phyloP scores from a whole-genome alignment of 2,888 invertebrate genomes.

The Omphaloscelis lunosa region DNA sequence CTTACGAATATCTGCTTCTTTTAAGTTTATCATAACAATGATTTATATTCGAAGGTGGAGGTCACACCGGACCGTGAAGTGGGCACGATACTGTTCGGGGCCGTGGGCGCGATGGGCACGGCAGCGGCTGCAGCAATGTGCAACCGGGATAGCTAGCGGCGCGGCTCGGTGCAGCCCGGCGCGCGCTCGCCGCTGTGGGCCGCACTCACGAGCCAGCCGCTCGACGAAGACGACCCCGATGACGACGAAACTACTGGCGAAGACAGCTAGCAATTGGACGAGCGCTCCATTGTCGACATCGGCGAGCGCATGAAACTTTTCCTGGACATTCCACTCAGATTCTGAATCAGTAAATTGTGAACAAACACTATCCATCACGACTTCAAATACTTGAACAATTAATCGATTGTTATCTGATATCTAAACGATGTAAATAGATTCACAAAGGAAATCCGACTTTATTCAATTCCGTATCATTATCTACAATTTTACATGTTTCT shows the following conservation, averaged over 20 bases:
- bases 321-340: slow-evolving; percentile 91
- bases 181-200: slow-evolving; percentile 94
- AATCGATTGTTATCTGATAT: slow-evolving; percentile 34
- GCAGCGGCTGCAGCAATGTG: slow-evolving; percentile 82
- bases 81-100: slow-evolving; percentile 82
- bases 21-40: background rate
- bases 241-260: slow-evolving; percentile 76
- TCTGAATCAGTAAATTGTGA: slow-evolving; percentile 75
- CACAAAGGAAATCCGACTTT: slow-evolving; percentile 37
- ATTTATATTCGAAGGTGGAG: slow-evolving; percentile 79
- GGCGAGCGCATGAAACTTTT: slow-evolving; percentile 90
- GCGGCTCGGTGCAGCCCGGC: slow-evolving; percentile 87
- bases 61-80: slow-evolving; percentile 89
- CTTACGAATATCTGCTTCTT: background rate
- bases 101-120: slow-evolving; percentile 79
- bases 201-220: slow-evolving; percentile 93
- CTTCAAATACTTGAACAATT: slow-evolving; percentile 21
- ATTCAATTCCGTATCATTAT: slow-evolving; percentile 38
- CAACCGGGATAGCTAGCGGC: slow-evolving; percentile 91
- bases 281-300: slow-evolving; percentile 90
- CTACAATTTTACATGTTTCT: slow-evolving; percentile 6
- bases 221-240: slow-evolving; percentile 82
- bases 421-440: slow-evolving; percentile 48
- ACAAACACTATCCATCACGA: slow-evolving; percentile 3
- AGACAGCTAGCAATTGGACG: slow-evolving; percentile 91